These are phyloP conservation scores for Leguminivora glycinivorella DNA, from an alignment of 1,140 invertebrate species.

Conservation along the genomic window DNA sequence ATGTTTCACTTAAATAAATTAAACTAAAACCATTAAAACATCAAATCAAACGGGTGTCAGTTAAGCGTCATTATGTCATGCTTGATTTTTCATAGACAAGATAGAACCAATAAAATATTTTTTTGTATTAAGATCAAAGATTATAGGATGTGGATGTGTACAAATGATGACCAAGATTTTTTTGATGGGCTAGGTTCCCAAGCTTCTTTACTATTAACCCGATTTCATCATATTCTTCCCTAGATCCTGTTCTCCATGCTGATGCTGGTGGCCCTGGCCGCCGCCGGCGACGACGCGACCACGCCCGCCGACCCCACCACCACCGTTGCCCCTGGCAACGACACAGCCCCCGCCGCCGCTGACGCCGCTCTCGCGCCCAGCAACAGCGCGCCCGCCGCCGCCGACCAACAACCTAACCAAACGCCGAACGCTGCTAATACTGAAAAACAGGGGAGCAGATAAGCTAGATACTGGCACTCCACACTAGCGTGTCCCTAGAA, in stretches of 20 bases:
- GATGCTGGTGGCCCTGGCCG: constrained; percentile 18
- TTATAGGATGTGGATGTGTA: too few relatives aligned
- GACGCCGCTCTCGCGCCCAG: not conserved
- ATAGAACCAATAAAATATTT: too few relatives aligned
- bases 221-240: not conserved
- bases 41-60: too few relatives aligned
- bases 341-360: constrained; percentile 10
- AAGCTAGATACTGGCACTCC: not conserved
- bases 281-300: constrained; percentile 31
- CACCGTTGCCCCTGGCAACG: not conserved
- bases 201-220: not conserved
- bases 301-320: constrained; percentile 10
- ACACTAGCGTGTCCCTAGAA: not conserved
- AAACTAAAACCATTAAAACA: too few relatives aligned
- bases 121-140: too few relatives aligned
- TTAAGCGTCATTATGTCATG: too few relatives aligned
- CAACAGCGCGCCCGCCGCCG: too few relatives aligned
- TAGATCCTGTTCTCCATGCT: constrained; percentile 31
- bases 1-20: too few relatives aligned
- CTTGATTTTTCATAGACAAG: too few relatives aligned
- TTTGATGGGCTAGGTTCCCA: too few relatives aligned
- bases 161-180: too few relatives aligned
- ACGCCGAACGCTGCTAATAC: not conserved
- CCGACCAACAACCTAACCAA: not conserved
- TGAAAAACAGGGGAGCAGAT: not conserved